A percentile compares a stretch with the other conserved stretches of the same genome.
These are phyloP conservation scores for Melikaiella ostensackeni DNA, from an alignment of 2,888 invertebrate genomes.

Conservation along the genomic window DNA sequence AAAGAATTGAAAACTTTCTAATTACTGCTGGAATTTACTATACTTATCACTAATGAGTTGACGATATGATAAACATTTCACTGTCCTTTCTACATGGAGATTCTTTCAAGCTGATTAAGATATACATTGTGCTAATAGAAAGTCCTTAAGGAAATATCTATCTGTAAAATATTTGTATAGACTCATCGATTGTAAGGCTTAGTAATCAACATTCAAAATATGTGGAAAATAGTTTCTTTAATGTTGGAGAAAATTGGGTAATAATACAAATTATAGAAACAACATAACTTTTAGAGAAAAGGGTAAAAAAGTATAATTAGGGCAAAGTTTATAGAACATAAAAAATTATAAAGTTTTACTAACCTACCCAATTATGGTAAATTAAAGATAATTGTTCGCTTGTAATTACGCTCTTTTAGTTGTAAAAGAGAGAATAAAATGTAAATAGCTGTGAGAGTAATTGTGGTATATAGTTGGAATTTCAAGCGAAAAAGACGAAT, in stretches of 20 bases:
- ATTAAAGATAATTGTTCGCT: not conserved
- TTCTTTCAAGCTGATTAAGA: not conserved
- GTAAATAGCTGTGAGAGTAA: not conserved
- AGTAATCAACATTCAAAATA: not conserved
- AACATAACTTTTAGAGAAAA: not conserved
- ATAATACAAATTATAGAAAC: not conserved
- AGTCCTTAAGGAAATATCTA: not conserved
- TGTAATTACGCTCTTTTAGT: not conserved
- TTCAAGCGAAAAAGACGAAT: no score
- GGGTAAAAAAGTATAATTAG: not conserved
- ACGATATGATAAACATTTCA: not conserved
- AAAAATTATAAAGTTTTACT: not conserved
- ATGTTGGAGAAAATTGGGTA: no score
- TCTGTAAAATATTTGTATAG: not conserved
- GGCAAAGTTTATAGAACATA: not conserved
- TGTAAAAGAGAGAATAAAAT: not conserved
- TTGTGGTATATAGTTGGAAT: not conserved
- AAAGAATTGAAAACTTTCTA: not conserved
- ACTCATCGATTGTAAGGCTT: not conserved
- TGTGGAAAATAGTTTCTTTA: not conserved
- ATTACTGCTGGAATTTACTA: not conserved
- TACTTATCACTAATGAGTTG: slow-evolving; percentile 30
- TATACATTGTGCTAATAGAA: not conserved
- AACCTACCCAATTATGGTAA: not conserved
- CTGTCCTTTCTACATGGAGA: not conserved